Evolutionary conservation across 2,113 vertebrate genomes (phyloP).

Genomic region (Arvicanthis niloticus): DNA sequence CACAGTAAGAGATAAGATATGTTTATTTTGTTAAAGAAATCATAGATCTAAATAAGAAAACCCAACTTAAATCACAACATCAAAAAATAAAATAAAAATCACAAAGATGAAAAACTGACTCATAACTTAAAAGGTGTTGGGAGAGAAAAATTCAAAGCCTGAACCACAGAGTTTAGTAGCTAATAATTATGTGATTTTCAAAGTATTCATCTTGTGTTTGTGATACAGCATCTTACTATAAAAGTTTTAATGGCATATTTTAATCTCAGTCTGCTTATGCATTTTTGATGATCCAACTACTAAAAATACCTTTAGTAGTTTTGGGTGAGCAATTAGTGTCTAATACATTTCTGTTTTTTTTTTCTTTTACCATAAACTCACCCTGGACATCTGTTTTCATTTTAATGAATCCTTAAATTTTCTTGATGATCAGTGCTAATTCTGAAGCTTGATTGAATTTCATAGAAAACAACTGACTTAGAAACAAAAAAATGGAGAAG

Average conservation of each 20-base stretch:
- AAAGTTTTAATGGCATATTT: constrained; percentile 10
- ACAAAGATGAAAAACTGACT: constrained; percentile 14
- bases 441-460: constrained; percentile 54
- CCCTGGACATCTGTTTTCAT: background rate
- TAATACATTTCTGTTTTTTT: background rate
- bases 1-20: constrained; percentile 56
- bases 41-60: constrained; percentile 49
- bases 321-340: background rate
- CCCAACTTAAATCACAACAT: constrained; percentile 64
- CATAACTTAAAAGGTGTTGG: constrained; percentile 51
- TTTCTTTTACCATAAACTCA: constrained; percentile 13
- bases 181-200: constrained; percentile 44
- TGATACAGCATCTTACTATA: background rate
- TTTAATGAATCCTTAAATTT: background rate
- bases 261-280: background rate
- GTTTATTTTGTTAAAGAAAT: constrained; percentile 64
- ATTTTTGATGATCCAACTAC: constrained; percentile 21
- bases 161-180: constrained; percentile 21
- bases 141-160: constrained; percentile 37
- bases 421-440: background rate
- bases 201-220: background rate
- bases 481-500: constrained; percentile 31
- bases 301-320: background rate
- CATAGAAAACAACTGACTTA: constrained; percentile 38
- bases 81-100: background rate